These are phyloP conservation scores for Cephalotes varians DNA, from an alignment of 2,888 invertebrate genomes.

Conservation along the genomic window DNA sequence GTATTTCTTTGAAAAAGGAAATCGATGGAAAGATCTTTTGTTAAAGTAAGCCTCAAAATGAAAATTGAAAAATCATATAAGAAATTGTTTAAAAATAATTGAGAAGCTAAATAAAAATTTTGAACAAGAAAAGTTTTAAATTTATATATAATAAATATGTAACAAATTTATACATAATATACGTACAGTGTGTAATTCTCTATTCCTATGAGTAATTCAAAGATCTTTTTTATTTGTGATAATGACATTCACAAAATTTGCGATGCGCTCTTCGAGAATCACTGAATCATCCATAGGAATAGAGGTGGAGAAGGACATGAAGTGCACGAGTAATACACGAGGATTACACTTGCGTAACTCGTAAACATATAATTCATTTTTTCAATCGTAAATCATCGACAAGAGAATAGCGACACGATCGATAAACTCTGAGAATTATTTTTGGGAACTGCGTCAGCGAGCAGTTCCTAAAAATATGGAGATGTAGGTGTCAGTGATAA, in stretches of 20 bases:
- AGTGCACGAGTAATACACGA: not conserved
- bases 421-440: constrained; percentile 27
- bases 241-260: not conserved
- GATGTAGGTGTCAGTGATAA: not conserved
- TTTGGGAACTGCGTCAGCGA: constrained; percentile 14
- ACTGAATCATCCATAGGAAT: not conserved
- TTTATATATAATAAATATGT: no score
- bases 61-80: not conserved
- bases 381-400: constrained; percentile 20
- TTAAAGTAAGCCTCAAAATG: not conserved
- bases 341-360: not conserved
- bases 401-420: not conserved
- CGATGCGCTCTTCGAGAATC: not conserved
- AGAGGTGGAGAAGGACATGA: not conserved
- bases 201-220: not conserved
- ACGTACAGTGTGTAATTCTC: not conserved
- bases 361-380: not conserved
- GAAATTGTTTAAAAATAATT: not conserved
- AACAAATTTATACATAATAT: not conserved
- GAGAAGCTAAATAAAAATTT: not conserved
- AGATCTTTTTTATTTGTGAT: not conserved
- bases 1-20: not conserved
- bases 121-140: not conserved
- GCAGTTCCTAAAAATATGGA: no score
- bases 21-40: not conserved